Conservation (phyloP, 2,113 vertebrate genomes). For the Tetraodon nigroviridis region DNA sequence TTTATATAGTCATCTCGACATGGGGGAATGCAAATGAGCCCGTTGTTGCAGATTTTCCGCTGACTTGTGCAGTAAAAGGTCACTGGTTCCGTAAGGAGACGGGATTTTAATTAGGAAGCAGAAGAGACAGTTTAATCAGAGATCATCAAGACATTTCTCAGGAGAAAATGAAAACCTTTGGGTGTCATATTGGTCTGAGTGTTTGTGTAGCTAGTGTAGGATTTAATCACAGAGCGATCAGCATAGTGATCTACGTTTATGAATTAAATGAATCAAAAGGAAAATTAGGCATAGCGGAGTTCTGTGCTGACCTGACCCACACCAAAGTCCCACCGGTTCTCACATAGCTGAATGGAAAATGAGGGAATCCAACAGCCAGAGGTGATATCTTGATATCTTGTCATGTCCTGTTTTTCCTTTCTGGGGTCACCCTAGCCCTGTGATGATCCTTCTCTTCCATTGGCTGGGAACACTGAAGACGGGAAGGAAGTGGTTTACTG, state of each 20-base stretch:
- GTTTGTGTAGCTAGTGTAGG: too few relatives aligned
- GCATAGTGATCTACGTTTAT: too few relatives aligned
- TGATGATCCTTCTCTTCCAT: constrained; percentile 38
- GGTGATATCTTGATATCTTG: constrained; percentile 44
- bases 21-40: background rate
- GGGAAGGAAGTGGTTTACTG: background rate
- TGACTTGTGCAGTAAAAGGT: background rate
- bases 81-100: constrained; percentile 1
- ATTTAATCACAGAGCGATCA: too few relatives aligned
- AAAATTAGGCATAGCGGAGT: constrained; percentile 22
- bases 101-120: constrained; percentile 11
- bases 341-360: constrained; percentile 51
- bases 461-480: constrained; percentile 16
- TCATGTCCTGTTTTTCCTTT: constrained; percentile 50
- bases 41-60: too few relatives aligned
- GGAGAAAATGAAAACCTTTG: too few relatives aligned
- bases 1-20: too few relatives aligned
- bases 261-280: background rate
- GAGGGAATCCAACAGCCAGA: constrained; percentile 42
- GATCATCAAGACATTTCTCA: too few relatives aligned
- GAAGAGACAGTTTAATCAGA: background rate
- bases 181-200: too few relatives aligned
- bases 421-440: constrained; percentile 41
- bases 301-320: constrained; percentile 49
- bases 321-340: constrained; percentile 38